Percentiles rank a stretch among this genome's conserved stretches.
Evolutionary conservation across 2,113 vertebrate species (phyloP).

Genomic region (Lagopus leucura): DNA sequence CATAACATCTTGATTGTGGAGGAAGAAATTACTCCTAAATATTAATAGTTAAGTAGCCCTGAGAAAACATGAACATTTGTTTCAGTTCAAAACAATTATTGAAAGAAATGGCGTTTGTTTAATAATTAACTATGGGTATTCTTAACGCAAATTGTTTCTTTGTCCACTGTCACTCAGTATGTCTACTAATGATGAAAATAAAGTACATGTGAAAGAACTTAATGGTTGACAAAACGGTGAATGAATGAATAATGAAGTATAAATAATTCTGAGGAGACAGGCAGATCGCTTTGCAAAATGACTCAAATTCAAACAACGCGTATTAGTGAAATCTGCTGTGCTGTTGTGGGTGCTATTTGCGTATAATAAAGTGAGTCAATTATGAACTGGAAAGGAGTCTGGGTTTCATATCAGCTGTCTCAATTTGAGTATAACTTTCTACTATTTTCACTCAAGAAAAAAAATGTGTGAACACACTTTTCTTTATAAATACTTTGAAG

Average conservation of each 20-base stretch:
- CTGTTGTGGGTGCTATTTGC: neutral
- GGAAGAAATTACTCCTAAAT: neutral
- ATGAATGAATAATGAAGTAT: neutral
- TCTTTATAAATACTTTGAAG: too few relatives aligned
- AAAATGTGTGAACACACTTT: accelerated
- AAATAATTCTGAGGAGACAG: neutral
- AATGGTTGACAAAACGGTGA: neutral
- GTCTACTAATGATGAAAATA: neutral
- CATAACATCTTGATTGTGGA: neutral
- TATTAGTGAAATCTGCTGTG: neutral
- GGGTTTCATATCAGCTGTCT: neutral
- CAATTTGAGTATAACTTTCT: neutral
- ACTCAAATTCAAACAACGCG: neutral
- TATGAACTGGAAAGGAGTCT: neutral
- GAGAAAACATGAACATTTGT: neutral
- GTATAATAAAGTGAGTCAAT: neutral
- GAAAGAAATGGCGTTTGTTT: neutral
- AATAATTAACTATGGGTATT: neutral
- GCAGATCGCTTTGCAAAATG: neutral
- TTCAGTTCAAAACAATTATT: neutral
- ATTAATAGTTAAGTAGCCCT: neutral
- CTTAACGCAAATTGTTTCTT: neutral
- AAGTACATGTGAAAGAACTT: neutral
- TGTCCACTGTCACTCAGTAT: neutral
- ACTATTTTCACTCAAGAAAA: neutral